Evolutionary conservation across 2,113 vertebrate species (phyloP), one percentile per base, ranked within the genome.

Genomic region (Nipponia nippon): DNA sequence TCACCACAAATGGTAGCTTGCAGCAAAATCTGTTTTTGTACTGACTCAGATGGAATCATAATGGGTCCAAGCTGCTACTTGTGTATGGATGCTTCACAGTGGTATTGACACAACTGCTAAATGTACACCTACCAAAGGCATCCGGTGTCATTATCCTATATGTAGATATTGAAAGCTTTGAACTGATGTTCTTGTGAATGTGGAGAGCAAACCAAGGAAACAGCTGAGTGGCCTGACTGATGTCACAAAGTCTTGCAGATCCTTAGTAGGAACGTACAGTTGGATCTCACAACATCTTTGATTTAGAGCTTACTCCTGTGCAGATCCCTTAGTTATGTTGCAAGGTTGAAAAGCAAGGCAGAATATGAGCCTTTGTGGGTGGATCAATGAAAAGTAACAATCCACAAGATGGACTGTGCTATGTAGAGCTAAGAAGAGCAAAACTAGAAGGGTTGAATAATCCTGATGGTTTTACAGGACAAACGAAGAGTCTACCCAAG

Each of bases 81-180:
- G 25, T n/a, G 20, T 66, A 3, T 29, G 42, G 40, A 42, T 18
- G 25, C 36, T 72, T 90, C 25, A 22, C 17, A 4, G 9, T 16
- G 40, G 34, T 52, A 34, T 26, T 36, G 62, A 73, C 62, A 70
- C 20, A 36, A 8, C 22, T 86, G 67, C 11, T 78, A 47, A 70
- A 77, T 38, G 26, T 32, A 3, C 36, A 56, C 22, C 34, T 81
- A 16, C 9, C 11, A 27, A 73, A 83, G 25, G 17, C 36, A 34
- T 50, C 29, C 6, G 1, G 20, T 56, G 23, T 16, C 10, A 2
- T 63, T 38, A 17, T 14, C 1, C 0, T 16, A 10, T 3, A 7
- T 6, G 11, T 49, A 61, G 47, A 53, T 29, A 30, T 0, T 10
- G 23, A 47, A 44, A 65, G 25, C 34, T 80, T 8, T 1, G 44